Conservation (phyloP, 2,888 invertebrate species). For the Idaea biselata region DNA sequence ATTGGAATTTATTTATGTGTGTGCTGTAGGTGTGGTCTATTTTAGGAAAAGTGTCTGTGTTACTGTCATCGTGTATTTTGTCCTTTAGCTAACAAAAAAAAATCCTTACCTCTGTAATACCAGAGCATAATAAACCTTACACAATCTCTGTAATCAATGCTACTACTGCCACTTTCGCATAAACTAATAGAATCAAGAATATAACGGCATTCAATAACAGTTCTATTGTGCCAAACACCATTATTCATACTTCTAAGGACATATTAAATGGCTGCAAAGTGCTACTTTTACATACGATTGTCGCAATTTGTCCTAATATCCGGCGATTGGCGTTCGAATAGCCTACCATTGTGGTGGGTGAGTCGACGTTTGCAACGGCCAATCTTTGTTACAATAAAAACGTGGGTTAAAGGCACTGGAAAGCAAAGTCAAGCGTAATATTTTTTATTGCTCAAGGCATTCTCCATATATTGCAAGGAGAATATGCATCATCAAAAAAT, state of each 20-base stretch:
- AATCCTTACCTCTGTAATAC: too few species aligned
- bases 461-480: too few species aligned
- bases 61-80: too few species aligned
- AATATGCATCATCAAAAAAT: too few species aligned
- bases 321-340: conserved; percentile 32
- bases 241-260: not conserved
- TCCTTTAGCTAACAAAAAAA: too few species aligned
- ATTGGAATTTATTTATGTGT: too few species aligned
- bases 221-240: not conserved
- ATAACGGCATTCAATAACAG: not conserved
- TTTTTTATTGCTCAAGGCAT: too few species aligned
- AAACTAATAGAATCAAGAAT: not conserved
- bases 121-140: not conserved
- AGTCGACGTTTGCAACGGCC: not conserved
- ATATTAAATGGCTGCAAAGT: conserved; percentile 22
- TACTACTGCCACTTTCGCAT: not conserved
- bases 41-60: too few species aligned
- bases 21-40: too few species aligned
- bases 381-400: not conserved
- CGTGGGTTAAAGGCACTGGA: not conserved
- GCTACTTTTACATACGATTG: conserved; percentile 33
- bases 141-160: not conserved
- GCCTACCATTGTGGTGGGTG: conserved; percentile 10
- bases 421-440: not conserved
- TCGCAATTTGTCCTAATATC: conserved; percentile 45